Evolutionary conservation across 2,113 vertebrate species (phyloP).

Genomic region (Atherinomorus stipes): DNA sequence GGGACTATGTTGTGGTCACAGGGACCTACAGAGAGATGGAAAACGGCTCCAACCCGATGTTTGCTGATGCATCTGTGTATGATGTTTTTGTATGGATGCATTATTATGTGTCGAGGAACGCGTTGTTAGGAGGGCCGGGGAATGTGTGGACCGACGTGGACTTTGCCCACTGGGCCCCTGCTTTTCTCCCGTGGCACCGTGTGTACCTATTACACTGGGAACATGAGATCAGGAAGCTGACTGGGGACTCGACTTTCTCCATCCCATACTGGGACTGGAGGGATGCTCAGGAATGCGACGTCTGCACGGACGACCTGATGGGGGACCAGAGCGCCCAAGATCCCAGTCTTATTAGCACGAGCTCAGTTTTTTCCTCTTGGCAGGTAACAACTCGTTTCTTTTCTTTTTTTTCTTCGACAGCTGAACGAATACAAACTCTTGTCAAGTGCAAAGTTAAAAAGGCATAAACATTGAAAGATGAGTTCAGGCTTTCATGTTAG

Average conservation of each 20-base stretch:
- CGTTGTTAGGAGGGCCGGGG: conserved; percentile 85
- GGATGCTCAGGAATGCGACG: conserved; percentile 86
- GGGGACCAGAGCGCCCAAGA: conserved; percentile 85
- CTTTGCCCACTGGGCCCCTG: conserved; percentile 94
- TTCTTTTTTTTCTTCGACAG: not conserved
- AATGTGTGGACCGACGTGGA: conserved; percentile 90
- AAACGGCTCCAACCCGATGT: conserved; percentile 89
- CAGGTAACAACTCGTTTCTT: conserved; percentile 81
- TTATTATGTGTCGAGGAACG: conserved; percentile 92
- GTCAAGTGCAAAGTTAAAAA: too few species aligned
- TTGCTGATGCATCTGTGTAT: conserved; percentile 87
- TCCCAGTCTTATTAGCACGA: conserved; percentile 88
- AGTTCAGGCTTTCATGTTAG: too few species aligned
- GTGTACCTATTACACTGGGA: conserved; percentile 92
- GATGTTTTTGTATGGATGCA: conserved; percentile 98
- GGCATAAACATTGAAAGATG: too few species aligned
- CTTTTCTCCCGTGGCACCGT: conserved; percentile 94
- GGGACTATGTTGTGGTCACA: conserved; percentile 88
- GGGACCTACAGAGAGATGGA: conserved; percentile 91
- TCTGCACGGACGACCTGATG: conserved; percentile 94
- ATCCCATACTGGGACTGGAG: conserved; percentile 98
- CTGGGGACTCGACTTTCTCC: conserved; percentile 88
- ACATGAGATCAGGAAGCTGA: conserved; percentile 88
- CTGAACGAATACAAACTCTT: too few species aligned
- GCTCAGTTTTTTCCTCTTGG: conserved; percentile 94